A percentile compares a stretch with the other conserved stretches of the same genome.
Conservation (phyloP, 1,140 invertebrate genomes). For the Rhopalosiphum padi region DNA sequence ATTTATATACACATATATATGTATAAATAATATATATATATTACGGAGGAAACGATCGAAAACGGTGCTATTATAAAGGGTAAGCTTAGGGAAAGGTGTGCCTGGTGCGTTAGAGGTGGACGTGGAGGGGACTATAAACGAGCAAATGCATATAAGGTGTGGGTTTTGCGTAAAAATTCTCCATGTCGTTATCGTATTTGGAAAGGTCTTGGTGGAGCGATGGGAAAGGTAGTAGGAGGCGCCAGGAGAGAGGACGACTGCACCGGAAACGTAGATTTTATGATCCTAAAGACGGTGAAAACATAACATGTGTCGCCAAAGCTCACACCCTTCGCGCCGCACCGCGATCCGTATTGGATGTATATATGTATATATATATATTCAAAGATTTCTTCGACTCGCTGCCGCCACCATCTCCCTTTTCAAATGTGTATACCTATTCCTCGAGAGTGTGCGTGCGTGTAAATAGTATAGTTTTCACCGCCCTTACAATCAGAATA, state of each 20-base stretch:
- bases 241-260: background rate
- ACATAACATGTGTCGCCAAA: conserved; percentile 51
- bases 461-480: background rate
- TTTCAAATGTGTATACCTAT: background rate
- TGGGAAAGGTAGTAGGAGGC: background rate
- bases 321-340: conserved; percentile 5
- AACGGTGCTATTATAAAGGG: background rate
- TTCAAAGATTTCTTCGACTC: background rate
- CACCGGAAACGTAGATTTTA: conserved; percentile 52
- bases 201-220: background rate
- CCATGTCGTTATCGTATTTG: conserved; percentile 28
- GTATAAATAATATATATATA: background rate
- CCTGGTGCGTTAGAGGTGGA: background rate
- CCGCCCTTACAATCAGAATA: conserved; percentile 40
- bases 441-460: background rate
- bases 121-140: background rate
- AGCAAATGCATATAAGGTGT: conserved; percentile 20
- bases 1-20: background rate
- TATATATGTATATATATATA: background rate
- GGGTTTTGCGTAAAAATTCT: conserved; percentile 24
- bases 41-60: background rate
- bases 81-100: background rate
- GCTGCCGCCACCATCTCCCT: background rate
- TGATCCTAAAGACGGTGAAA: conserved; percentile 47
- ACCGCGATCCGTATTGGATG: background rate